Evolutionary conservation across 1,140 invertebrate species (phyloP).

Genomic region (Drosophila persimilis): DNA sequence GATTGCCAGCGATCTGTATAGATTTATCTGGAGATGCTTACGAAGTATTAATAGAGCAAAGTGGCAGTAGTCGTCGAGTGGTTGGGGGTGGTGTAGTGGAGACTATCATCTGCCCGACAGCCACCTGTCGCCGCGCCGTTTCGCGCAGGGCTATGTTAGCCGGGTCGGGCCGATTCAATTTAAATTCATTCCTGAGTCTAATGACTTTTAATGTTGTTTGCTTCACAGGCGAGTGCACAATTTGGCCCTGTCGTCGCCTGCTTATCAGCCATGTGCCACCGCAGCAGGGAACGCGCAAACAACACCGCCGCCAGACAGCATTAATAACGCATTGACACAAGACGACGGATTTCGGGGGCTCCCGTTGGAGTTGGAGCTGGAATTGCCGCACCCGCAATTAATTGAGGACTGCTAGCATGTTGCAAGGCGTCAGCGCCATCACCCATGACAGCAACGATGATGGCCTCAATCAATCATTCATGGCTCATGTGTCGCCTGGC

Average conservation of each 20-base stretch:
- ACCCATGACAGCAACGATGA: slow-evolving; percentile 57
- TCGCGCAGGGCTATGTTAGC: too few relatives aligned
- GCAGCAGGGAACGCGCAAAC: slow-evolving; percentile 22
- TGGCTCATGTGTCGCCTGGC: slow-evolving; percentile 60
- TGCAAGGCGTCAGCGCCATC: slow-evolving; percentile 43
- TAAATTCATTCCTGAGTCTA: slow-evolving; percentile 74
- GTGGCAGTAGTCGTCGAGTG: slow-evolving; percentile 14
- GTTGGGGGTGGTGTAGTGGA: not conserved
- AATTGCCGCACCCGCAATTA: slow-evolving; percentile 55
- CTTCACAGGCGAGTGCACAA: slow-evolving; percentile 74
- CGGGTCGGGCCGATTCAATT: slow-evolving; percentile 47
- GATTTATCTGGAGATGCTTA: slow-evolving; percentile 20
- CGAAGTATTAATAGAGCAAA: slow-evolving; percentile 55
- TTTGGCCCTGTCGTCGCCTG: slow-evolving; percentile 53
- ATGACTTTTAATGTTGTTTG: slow-evolving; percentile 79
- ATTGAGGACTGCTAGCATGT: slow-evolving; percentile 66
- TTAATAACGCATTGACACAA: slow-evolving; percentile 54
- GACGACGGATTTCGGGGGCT: slow-evolving; percentile 10
- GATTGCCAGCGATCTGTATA: slow-evolving; percentile 39
- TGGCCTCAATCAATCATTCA: slow-evolving; percentile 76
- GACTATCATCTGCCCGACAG: not conserved
- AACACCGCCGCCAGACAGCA: slow-evolving; percentile 35
- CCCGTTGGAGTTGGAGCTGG: slow-evolving; percentile 2
- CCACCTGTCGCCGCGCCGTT: slow-evolving; percentile 47
- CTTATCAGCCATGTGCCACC: slow-evolving; percentile 71